Conservation (phyloP, 2,797 vertebrate species). For the Parotocinclus haroldoi region DNA sequence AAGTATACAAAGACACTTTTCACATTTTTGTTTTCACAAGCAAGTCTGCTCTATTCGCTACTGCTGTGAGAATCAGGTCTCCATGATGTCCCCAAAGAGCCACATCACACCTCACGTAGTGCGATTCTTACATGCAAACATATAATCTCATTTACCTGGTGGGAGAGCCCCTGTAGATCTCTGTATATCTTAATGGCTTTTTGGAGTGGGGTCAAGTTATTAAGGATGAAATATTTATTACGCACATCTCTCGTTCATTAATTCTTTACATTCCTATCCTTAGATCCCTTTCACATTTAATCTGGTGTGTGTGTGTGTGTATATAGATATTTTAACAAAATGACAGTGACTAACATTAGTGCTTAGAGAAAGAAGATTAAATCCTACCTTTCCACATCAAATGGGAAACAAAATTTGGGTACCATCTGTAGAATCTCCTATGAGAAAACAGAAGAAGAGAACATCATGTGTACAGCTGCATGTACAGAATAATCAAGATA, state of each 20-base stretch:
- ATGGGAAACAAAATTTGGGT: slow-evolving; percentile 98
- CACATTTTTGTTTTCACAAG: slow-evolving; percentile 55
- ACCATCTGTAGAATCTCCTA: slow-evolving; percentile 91
- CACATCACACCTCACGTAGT: background rate
- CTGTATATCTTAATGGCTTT: slow-evolving; percentile 1
- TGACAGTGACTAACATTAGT: slow-evolving; percentile 1
- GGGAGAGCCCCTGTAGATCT: slow-evolving; percentile 5
- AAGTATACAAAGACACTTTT: slow-evolving; percentile 57
- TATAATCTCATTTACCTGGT: background rate
- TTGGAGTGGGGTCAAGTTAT: slow-evolving; percentile 17
- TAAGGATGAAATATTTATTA: slow-evolving; percentile 2
- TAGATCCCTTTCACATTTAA: too few species aligned
- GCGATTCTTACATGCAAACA: background rate
- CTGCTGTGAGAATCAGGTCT: slow-evolving; percentile 23
- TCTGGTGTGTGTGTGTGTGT: background rate
- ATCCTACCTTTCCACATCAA: slow-evolving; percentile 90
- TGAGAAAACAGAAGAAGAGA: slow-evolving; percentile 41
- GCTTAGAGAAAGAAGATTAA: slow-evolving; percentile 37
- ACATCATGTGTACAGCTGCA: slow-evolving; percentile 10
- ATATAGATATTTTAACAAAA: background rate
- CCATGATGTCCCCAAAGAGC: slow-evolving; percentile 11
- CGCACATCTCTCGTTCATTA: too few species aligned
- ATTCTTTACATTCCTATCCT: too few species aligned
- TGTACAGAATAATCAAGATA: background rate
- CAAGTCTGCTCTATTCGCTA: slow-evolving; percentile 11